These are phyloP conservation scores for Aurelia aurita DNA, from an alignment of 30 jellyfish, hydroid and myxozoan genomes.

Conservation along the genomic window DNA sequence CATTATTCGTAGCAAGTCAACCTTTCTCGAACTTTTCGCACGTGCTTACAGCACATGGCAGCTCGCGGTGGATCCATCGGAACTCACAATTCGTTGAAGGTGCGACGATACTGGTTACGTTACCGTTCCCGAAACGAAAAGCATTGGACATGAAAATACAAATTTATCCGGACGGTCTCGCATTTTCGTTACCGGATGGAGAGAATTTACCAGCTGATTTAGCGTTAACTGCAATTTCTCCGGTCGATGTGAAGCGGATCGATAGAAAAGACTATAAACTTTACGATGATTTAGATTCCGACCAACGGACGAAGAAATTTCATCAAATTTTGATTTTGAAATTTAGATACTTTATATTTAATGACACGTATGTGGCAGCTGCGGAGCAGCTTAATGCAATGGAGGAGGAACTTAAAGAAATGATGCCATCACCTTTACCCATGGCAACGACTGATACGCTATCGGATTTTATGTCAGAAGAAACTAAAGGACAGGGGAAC, in stretches of 20 bases:
- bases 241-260: slow-evolving; percentile 56
- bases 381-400: slow-evolving; percentile 84
- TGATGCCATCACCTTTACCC: slow-evolving; percentile 81
- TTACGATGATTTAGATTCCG: slow-evolving; percentile 44
- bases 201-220: slow-evolving; percentile 92
- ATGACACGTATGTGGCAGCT: slow-evolving; percentile 97
- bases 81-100: slow-evolving; percentile 87
- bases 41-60: slow-evolving; percentile 89
- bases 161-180: slow-evolving; percentile 84
- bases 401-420: slow-evolving; percentile 88
- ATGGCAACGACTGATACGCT: slow-evolving; percentile 18
- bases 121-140: slow-evolving; percentile 96
- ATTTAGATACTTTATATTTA: slow-evolving; percentile 82
- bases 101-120: slow-evolving; percentile 86
- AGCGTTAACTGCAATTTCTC: slow-evolving; percentile 94
- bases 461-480: slow-evolving; percentile 18
- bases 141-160: slow-evolving; percentile 96
- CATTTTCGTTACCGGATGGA: slow-evolving; percentile 91
- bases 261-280: slow-evolving; percentile 50
- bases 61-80: slow-evolving; percentile 96
- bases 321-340: slow-evolving; percentile 67
- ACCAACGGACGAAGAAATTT: slow-evolving; percentile 53
- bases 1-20: slow-evolving; percentile 79
- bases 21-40: slow-evolving; percentile 83
- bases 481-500: slow-evolving; percentile 2